Percentiles rank a stretch among this genome's conserved stretches.
Conservation (phyloP, 1,140 invertebrate genomes). For the Cherax quadricarinatus region DNA sequence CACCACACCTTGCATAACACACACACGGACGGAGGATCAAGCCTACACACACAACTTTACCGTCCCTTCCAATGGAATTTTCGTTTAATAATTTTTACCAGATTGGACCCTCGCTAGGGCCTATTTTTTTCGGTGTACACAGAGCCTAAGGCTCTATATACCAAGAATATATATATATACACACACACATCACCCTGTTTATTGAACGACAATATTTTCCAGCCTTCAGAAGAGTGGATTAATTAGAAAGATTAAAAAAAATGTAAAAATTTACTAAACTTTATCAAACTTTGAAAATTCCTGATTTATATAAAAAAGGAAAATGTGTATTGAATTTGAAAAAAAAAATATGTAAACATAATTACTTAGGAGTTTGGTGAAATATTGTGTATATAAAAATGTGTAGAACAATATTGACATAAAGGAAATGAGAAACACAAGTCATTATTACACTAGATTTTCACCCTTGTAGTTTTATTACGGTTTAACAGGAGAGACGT, state of each 20-base stretch:
- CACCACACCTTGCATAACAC: no score
- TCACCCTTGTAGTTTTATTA: neutral
- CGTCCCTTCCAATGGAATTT: neutral
- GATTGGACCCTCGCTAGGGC: neutral
- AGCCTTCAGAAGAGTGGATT: constrained; percentile 2
- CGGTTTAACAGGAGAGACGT: neutral
- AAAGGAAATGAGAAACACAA: neutral
- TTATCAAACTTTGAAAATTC: no score
- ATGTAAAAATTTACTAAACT: no score
- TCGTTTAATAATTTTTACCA: neutral
- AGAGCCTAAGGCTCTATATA: neutral
- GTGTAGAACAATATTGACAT: constrained; percentile 23
- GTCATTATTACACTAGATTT: constrained; percentile 5
- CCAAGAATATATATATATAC: neutral
- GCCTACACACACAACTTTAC: neutral
- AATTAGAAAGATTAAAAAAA: neutral
- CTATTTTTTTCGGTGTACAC: neutral
- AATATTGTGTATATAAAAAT: neutral
- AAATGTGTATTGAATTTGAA: neutral
- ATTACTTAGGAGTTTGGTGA: neutral
- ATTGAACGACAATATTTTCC: constrained; percentile 21
- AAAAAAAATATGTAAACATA: neutral
- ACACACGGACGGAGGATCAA: no score
- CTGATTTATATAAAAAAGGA: neutral
- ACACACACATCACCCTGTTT: neutral